Evolutionary conservation across 37 sponge, comb jelly and placozoan genomes (phyloP).

Genomic region (Dysidea cf. avara): DNA sequence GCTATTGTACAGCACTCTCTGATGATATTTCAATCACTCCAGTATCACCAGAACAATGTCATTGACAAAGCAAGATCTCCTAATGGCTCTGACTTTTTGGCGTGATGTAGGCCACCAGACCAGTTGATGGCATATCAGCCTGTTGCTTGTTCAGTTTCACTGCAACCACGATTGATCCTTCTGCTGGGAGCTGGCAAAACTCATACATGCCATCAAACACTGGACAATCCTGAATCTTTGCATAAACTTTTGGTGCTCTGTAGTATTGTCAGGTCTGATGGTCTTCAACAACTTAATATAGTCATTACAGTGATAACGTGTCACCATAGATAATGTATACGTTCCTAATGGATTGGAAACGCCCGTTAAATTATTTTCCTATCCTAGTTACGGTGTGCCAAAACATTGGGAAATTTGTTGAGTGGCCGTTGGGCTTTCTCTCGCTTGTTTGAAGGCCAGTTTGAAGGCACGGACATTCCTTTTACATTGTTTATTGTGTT

Average conservation of each 20-base stretch:
- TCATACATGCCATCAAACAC: conserved; percentile 99
- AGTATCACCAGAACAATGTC: conserved; percentile 98
- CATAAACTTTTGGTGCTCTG: conserved; percentile 93
- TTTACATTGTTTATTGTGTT: too few species aligned
- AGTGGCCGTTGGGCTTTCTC: too few species aligned
- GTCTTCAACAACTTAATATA: conserved; percentile 90
- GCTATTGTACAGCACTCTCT: conserved; percentile 97
- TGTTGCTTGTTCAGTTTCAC: conserved; percentile 97
- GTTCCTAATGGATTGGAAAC: too few species aligned
- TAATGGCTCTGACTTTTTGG: conserved; percentile 98
- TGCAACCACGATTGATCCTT: conserved; percentile 95
- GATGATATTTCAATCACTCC: conserved; percentile 98
- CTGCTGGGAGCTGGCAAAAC: conserved; percentile 97
- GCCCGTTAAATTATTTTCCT: too few species aligned
- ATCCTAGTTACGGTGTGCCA: too few species aligned
- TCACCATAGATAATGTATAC: too few species aligned
- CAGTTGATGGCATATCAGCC: conserved; percentile 98
- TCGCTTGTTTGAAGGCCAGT: too few species aligned
- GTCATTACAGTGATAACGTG: conserved; percentile 97
- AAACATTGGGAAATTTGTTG: too few species aligned
- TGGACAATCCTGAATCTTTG: conserved; percentile 98
- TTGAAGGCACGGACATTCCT: too few species aligned
- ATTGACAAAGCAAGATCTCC: conserved; percentile 98
- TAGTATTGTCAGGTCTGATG: conserved; percentile 95
- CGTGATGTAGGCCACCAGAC: conserved; percentile 98